Base-by-base conservation (phyloP, 2,888 invertebrate species). In the Linnaemya vulpina region DNA sequence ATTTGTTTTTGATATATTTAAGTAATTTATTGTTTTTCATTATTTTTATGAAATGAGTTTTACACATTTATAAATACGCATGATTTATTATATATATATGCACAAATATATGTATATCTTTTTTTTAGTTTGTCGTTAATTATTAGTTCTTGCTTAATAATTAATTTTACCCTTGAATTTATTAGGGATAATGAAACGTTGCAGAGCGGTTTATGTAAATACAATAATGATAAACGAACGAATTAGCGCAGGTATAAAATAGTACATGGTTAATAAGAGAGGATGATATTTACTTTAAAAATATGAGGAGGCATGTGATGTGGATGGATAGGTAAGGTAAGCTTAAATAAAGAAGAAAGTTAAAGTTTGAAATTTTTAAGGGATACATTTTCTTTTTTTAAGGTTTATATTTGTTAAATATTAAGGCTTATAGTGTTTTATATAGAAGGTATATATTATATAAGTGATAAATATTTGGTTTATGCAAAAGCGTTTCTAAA, bases 401-500 rank as follows among this genome's bases (percentile, higher is more conserved):
- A 65, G 63, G 55, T 58, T 77, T 5, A 30, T 71, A 46, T 46
- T 65, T 46, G 51, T 51, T 76, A 60, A 35, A 53, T 76, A 49
- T 62, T 84, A 84, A 84, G 80, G 84, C 84, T 76, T 84, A 84
- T 76, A 80, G 80, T 76, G 73, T 58, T 75, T 80, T 58, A 68
- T 62, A 70, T 51, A 76, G 76, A 81, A 84, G 68, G 67, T 81
- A 77, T 80, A 49, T 51, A 55, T 46, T 65, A 73, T 79, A 73
- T 73, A 73, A 49, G 58, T 77, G 80, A 55, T 84, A 80, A 67
- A 80, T 80, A 84, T 84, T 84, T 84, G 84, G 84, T 84, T 80
- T 76, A 84, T 81, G 84, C 84, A 84, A 84, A 84, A 84, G 84
- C 84, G 80, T 85, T 85, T 78, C 67, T 82, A 78, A 70, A 78